Evolutionary conservation across 2,797 vertebrate genomes (phyloP).

Genomic region (Acrossocheilus fasciatus): DNA sequence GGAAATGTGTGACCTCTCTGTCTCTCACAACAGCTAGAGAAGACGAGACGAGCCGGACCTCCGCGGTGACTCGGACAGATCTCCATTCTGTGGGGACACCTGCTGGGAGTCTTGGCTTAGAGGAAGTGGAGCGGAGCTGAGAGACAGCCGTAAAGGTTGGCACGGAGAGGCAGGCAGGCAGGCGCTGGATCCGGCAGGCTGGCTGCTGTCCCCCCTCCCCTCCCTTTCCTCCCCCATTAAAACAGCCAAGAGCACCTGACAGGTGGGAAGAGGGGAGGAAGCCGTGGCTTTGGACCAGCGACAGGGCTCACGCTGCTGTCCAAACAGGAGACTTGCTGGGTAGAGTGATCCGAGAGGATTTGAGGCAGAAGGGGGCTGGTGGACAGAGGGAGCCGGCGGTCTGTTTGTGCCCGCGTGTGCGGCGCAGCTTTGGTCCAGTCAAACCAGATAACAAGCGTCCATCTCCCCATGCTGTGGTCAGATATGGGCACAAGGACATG

Average conservation of each 20-base stretch:
- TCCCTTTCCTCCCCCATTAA: slow-evolving; percentile 57
- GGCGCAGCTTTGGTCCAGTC: background rate
- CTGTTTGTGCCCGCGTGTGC: slow-evolving; percentile 28
- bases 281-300: slow-evolving; percentile 68
- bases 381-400: slow-evolving; percentile 33
- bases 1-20: slow-evolving; percentile 46
- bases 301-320: slow-evolving; percentile 61
- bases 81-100: slow-evolving; percentile 64
- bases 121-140: slow-evolving; percentile 67
- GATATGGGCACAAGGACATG: background rate
- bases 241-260: slow-evolving; percentile 75
- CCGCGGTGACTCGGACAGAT: slow-evolving; percentile 34
- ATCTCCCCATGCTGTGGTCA: slow-evolving; percentile 13
- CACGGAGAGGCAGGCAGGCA: slow-evolving; percentile 66
- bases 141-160: slow-evolving; percentile 74
- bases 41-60: slow-evolving; percentile 38
- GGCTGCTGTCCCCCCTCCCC: slow-evolving; percentile 55
- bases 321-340: slow-evolving; percentile 66
- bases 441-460: slow-evolving; percentile 21
- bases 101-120: slow-evolving; percentile 76
- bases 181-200: slow-evolving; percentile 68
- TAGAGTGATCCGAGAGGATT: slow-evolving; percentile 58
- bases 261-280: slow-evolving; percentile 72
- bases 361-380: slow-evolving; percentile 46
- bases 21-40: slow-evolving; percentile 39